These are phyloP conservation scores for Hormiphora californensis DNA, from an alignment of 37 sponge, comb jelly and placozoan genomes.

Conservation along the genomic window DNA sequence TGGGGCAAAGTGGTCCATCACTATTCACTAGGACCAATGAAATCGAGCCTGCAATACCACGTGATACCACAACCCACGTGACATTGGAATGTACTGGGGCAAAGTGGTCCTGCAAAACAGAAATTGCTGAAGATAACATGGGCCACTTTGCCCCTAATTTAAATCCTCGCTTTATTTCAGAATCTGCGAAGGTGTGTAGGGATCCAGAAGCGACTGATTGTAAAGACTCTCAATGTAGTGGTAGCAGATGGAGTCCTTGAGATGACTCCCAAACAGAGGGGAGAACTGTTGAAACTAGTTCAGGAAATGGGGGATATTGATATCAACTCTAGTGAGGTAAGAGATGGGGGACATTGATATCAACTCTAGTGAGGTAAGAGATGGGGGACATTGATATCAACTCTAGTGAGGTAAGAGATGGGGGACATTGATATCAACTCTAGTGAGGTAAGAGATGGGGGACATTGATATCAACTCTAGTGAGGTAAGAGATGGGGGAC, in stretches of 20 bases:
- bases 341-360: not conserved
- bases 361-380: not conserved
- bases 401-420: too few relatives aligned
- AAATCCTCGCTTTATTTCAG: not conserved
- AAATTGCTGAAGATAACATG: too few relatives aligned
- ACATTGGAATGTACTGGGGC: too few relatives aligned
- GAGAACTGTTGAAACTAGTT: slow-evolving; percentile 16
- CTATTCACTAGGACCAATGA: too few relatives aligned
- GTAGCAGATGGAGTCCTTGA: slow-evolving; percentile 8
- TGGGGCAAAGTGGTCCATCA: too few relatives aligned
- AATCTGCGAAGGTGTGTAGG: slow-evolving; percentile 11
- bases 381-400: too few relatives aligned
- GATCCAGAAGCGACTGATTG: not conserved
- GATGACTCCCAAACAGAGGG: not conserved
- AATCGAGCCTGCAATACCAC: too few relatives aligned
- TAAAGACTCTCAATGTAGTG: not conserved
- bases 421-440: not conserved
- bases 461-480: too few relatives aligned
- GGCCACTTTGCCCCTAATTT: too few relatives aligned
- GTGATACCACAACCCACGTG: too few relatives aligned
- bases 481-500: not conserved
- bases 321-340: not conserved
- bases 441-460: not conserved
- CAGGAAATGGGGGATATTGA: slow-evolving; percentile 6
- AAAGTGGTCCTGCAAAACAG: too few relatives aligned